Base-by-base conservation (phyloP, 2,113 vertebrate genomes). In the Chiloscyllium plagiosum region DNA sequence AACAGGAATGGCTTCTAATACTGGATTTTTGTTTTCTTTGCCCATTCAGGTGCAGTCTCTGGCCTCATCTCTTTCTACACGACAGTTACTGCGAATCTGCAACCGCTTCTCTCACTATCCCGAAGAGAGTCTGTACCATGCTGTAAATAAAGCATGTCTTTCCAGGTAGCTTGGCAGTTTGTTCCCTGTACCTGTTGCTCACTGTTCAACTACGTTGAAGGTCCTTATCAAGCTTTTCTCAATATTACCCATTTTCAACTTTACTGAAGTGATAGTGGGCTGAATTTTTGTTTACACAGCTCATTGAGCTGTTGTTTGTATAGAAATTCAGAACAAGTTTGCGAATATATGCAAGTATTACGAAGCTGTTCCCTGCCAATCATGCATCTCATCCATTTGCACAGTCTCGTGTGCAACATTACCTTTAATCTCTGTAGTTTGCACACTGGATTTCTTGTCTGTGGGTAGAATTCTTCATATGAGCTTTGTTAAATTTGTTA, bases 91-190 rank as follows among this genome's bases (percentile, higher is more conserved):
- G 96, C 97, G 99, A 96, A 99, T 99, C 96, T 98, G 98, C 96
- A 98, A 98, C 52, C 98, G 98, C 19, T 97, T 99, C 87, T 98
- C 99, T 24, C 97, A 97, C 93, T 98, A 99, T 96, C 99, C 99
- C 24, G 97, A 98, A 83, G 99, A 99, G 97, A 99, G 97, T 95
- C 97, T 99, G 89, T 97, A 98, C 96, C 96, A 98, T 69, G 98
- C 98, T 94, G 97, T 99, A 96, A 98, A 98, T 92, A 99, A 99
- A 97, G 98, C 99, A 70, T 99, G 99, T 96, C 98, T 99, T 95
- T 99, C 99, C 97, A 99, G 99, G 99, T 99, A 97, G 7, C 96
- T 24, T 66, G 19, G 2, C 7, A 89, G 1, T n/a, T 80, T 78
- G 12, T 0, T 95, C 96, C 96, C 87, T 15, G 10, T 86, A 17